These are phyloP conservation scores for Calcarius lapponicus DNA, from an alignment of 2,797 vertebrate genomes.

Conservation along the genomic window DNA sequence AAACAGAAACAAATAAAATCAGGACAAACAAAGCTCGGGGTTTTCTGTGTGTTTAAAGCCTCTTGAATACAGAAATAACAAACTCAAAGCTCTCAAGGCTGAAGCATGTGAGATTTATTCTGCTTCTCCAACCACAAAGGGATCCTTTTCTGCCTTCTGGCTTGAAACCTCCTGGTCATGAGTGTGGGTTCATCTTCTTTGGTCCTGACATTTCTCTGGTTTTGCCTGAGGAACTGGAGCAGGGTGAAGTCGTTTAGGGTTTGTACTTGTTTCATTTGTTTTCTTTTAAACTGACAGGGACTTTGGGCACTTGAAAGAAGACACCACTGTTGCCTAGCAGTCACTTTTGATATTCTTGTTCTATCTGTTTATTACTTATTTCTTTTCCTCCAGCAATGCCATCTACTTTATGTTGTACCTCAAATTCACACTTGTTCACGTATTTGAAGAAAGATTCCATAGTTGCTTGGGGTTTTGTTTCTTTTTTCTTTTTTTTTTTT, in stretches of 20 bases:
- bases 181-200: not conserved
- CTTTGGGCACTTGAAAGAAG: not conserved
- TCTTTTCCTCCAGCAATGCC: not conserved
- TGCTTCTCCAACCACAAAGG: not conserved
- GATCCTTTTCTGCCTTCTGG: constrained; percentile 4
- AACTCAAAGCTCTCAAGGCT: not conserved
- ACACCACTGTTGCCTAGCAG: not conserved
- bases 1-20: not conserved
- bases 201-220: not conserved
- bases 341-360: not conserved
- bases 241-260: not conserved
- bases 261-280: constrained; percentile 14
- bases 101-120: not conserved
- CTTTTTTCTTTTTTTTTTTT: accelerated
- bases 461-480: no score
- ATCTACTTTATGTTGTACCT: not conserved
- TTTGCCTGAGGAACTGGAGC: not conserved
- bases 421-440: not conserved
- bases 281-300: not conserved
- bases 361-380: not conserved
- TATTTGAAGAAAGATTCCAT: not conserved
- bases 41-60: not conserved
- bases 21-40: not conserved
- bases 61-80: not conserved
- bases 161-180: not conserved